Percentiles rank a stretch among this genome's conserved stretches.
phyloP scores from a whole-genome alignment of 2,113 vertebrate genomes.

The Stegostoma tigrinum region DNA sequence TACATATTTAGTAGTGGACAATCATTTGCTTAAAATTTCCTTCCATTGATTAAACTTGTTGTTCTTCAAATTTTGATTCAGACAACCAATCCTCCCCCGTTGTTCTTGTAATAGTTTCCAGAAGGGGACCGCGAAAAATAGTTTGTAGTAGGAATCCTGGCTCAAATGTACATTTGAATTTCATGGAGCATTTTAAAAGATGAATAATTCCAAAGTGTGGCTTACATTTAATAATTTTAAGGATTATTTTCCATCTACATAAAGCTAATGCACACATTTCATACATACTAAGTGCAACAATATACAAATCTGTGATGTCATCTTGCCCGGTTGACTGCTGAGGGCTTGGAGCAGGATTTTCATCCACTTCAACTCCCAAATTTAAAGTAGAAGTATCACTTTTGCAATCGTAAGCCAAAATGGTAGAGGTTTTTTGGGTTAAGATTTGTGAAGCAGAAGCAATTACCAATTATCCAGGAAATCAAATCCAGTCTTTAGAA shows the following conservation, averaged over 20 bases:
- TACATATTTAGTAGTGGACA: neutral
- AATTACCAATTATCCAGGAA: slow-evolving; percentile 97
- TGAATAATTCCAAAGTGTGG: neutral
- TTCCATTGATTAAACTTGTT: neutral
- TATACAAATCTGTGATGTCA: neutral
- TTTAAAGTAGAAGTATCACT: neutral
- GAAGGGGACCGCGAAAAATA: no score
- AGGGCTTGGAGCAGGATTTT: neutral
- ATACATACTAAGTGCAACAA: neutral
- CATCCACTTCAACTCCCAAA: neutral
- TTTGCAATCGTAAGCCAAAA: neutral
- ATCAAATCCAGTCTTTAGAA: slow-evolving; percentile 97
- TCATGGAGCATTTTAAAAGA: neutral
- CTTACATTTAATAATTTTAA: neutral
- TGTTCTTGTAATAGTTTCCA: neutral
- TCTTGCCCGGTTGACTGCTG: neutral
- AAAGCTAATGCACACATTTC: neutral
- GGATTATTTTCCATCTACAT: neutral
- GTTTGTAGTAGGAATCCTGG: neutral
- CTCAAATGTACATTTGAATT: neutral
- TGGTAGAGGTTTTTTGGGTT: neutral
- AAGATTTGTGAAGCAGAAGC: neutral
- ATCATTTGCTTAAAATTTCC: neutral
- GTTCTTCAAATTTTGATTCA: neutral
- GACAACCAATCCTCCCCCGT: neutral